Evolutionary conservation across 2,888 invertebrate species (phyloP).

Genomic region (Rhimphoctona megacephalus): DNA sequence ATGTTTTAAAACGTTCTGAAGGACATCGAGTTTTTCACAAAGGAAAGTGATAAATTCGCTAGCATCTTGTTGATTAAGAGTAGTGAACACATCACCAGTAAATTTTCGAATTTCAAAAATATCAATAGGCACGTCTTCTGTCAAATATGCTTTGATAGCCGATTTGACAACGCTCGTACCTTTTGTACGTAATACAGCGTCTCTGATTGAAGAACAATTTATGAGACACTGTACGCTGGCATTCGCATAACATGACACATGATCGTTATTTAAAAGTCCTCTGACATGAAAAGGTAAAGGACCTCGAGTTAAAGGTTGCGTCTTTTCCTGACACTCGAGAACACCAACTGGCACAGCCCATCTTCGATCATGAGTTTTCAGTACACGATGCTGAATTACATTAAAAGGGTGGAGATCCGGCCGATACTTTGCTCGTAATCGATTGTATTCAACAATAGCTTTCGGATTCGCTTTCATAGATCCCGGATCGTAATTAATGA

Average conservation of each 20-base stretch:
- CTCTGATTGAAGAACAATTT: constrained; percentile 29
- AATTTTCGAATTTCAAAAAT: constrained; percentile 62
- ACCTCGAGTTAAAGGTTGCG: background rate
- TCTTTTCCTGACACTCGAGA: constrained; percentile 29
- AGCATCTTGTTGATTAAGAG: background rate
- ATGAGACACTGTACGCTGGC: constrained; percentile 49
- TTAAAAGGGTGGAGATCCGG: constrained; percentile 44
- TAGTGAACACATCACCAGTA: constrained; percentile 12
- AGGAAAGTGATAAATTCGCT: background rate
- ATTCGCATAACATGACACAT: constrained; percentile 54
- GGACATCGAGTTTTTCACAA: background rate
- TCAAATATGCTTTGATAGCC: constrained; percentile 17
- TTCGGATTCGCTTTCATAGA: constrained; percentile 51
- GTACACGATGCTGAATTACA: background rate
- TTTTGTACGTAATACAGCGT: background rate
- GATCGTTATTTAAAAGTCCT: constrained; percentile 47
- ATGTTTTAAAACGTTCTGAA: background rate
- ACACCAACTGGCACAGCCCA: constrained; percentile 27
- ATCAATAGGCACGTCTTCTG: constrained; percentile 10
- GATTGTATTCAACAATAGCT: constrained; percentile 71
- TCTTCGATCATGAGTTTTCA: constrained; percentile 36
- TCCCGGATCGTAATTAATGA: constrained; percentile 71
- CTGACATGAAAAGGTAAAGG: constrained; percentile 30
- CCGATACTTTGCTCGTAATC: constrained; percentile 61
- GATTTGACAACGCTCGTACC: background rate